A percentile compares a stretch with the other conserved stretches of the same genome.
These are phyloP conservation scores for Scortum barcoo DNA, from an alignment of 2,113 vertebrate genomes.

Conservation along the genomic window DNA sequence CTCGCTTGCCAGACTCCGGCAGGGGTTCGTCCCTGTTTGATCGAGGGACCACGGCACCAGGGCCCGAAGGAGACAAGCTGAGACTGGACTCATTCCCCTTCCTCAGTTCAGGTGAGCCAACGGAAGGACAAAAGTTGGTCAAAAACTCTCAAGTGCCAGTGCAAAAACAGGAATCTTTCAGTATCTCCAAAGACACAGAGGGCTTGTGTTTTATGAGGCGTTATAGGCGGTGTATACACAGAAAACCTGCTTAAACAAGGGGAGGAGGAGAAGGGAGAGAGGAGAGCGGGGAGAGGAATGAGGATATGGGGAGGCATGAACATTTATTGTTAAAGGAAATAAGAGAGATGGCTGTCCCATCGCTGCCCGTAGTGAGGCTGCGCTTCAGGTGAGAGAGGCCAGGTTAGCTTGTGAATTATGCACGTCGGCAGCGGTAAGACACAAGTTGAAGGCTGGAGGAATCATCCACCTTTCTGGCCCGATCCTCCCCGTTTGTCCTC, in stretches of 20 bases:
- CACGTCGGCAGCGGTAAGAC: conserved; percentile 49
- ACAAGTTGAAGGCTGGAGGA: conserved; percentile 48
- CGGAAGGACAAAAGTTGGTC: conserved; percentile 13
- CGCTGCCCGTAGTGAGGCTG: conserved; percentile 53
- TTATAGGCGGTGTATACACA: not conserved
- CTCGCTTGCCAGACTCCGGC: conserved; percentile 88
- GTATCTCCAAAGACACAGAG: conserved; percentile 6
- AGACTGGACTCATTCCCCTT: conserved; percentile 91
- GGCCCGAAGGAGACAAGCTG: conserved; percentile 89
- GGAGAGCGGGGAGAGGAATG: conserved; percentile 48
- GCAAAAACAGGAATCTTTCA: conserved; percentile 31
- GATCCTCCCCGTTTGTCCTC: conserved; percentile 21
- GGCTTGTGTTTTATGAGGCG: not conserved
- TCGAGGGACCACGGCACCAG: conserved; percentile 79
- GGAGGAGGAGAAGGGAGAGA: conserved; percentile 32
- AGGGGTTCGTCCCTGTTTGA: conserved; percentile 87
- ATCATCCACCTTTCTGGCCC: conserved; percentile 23
- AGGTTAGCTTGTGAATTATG: conserved; percentile 72
- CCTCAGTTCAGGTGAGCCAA: conserved; percentile 88
- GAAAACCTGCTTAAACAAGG: conserved; percentile 41
- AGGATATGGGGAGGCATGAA: conserved; percentile 69
- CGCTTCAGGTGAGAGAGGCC: conserved; percentile 70
- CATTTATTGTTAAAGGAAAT: conserved; percentile 82
- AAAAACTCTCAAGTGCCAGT: not conserved
- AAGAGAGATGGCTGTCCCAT: conserved; percentile 71